Evolutionary conservation across 1,140 invertebrate species (phyloP).

Genomic region (Dreissena polymorpha): DNA sequence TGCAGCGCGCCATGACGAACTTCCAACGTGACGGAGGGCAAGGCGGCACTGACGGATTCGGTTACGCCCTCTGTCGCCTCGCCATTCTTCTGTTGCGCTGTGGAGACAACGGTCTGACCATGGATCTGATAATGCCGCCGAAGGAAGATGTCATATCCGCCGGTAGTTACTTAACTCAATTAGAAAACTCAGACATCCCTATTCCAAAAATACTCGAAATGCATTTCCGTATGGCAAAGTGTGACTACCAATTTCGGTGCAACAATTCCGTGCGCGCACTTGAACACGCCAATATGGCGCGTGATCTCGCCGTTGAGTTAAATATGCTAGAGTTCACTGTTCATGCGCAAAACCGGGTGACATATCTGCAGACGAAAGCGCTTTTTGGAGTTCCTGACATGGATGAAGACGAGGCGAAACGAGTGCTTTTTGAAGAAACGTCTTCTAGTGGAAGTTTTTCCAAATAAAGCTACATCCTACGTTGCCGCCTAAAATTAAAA

Average conservation of each 20-base stretch:
- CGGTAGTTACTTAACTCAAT: conserved; percentile 33
- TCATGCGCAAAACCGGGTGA: conserved; percentile 57
- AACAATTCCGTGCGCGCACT: conserved; percentile 37
- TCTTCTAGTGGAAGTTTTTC: neutral
- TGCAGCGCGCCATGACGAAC: conserved; percentile 45
- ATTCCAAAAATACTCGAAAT: conserved; percentile 62
- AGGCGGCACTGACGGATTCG: conserved; percentile 60
- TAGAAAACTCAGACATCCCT: conserved; percentile 44
- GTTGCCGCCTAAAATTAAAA: too few relatives aligned
- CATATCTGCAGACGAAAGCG: conserved; percentile 38
- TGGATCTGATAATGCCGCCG: conserved; percentile 34
- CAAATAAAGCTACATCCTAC: too few relatives aligned
- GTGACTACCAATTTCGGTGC: conserved; percentile 55
- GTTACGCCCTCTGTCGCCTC: conserved; percentile 60
- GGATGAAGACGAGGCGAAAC: conserved; percentile 13
- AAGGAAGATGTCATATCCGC: conserved; percentile 43
- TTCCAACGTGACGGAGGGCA: conserved; percentile 62
- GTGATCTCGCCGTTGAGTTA: conserved; percentile 40
- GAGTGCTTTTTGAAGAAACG: conserved; percentile 36
- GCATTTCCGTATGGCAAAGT: conserved; percentile 60
- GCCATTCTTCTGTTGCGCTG: conserved; percentile 54
- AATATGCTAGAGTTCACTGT: conserved; percentile 57
- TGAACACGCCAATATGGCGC: conserved; percentile 53
- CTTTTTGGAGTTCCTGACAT: conserved; percentile 10
- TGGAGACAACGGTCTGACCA: conserved; percentile 59